Evolutionary conservation across 2,888 invertebrate species (phyloP).

Genomic region (Heliconius aoede): DNA sequence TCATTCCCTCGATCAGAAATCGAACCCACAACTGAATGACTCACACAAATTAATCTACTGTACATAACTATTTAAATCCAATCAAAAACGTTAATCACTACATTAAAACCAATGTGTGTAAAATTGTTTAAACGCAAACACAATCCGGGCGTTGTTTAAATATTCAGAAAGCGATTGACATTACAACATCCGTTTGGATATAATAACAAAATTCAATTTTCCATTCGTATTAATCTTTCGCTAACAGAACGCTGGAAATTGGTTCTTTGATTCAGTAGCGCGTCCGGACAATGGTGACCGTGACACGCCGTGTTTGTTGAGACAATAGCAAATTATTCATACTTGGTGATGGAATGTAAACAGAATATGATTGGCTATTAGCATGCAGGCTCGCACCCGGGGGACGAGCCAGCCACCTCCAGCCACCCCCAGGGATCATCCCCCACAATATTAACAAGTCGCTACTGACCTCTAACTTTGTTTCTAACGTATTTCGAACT

Average conservation of each 20-base stretch:
- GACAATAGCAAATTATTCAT: conserved; percentile 84
- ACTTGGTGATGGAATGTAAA: conserved; percentile 83
- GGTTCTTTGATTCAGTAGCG: conserved; percentile 72
- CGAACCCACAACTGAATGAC: too few species aligned
- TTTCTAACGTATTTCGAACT: conserved; percentile 78
- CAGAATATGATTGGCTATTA: conserved; percentile 84
- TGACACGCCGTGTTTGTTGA: conserved; percentile 76
- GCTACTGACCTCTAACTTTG: conserved; percentile 76
- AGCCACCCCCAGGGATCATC: conserved; percentile 75
- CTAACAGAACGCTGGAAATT: conserved; percentile 60
- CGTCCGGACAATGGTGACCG: conserved; percentile 76
- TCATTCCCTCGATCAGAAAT: too few species aligned
- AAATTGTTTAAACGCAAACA: conserved; percentile 34
- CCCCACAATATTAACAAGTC: conserved; percentile 77
- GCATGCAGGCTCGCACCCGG: conserved; percentile 69
- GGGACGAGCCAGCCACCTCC: conserved; percentile 54
- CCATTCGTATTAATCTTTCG: conserved; percentile 70
- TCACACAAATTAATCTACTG: too few species aligned
- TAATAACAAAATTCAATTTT: conserved; percentile 71
- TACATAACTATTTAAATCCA: not conserved
- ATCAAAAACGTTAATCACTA: conserved; percentile 2
- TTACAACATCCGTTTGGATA: conserved; percentile 55
- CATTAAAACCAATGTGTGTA: conserved; percentile 21
- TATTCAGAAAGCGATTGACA: conserved; percentile 54
- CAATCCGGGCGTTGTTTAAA: conserved; percentile 48